Evolutionary conservation across 2,888 invertebrate species (phyloP).

Genomic region (Macaria notata): DNA sequence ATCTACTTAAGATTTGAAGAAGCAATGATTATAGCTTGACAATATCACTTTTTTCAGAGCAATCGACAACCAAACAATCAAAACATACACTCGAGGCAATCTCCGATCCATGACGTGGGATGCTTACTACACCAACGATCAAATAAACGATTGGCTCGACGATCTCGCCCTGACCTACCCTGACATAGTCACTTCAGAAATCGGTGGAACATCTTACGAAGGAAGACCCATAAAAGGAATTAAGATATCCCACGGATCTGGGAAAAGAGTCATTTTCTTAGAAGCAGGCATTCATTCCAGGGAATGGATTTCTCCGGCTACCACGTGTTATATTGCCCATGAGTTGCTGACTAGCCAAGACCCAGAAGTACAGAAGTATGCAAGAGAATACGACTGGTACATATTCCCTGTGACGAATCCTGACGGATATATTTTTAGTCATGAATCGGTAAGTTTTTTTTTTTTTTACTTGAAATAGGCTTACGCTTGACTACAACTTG

Average conservation of each 20-base stretch:
- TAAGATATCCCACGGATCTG: slow-evolving; percentile 55
- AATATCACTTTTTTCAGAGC: slow-evolving; percentile 47
- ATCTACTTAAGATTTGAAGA: too few relatives aligned
- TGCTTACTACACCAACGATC: slow-evolving; percentile 81
- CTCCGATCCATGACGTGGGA: slow-evolving; percentile 65
- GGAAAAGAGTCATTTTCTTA: slow-evolving; percentile 53
- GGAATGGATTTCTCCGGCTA: slow-evolving; percentile 88
- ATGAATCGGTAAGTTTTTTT: slow-evolving; percentile 78
- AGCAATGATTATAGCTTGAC: too few relatives aligned
- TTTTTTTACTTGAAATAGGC: neutral
- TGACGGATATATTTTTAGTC: slow-evolving; percentile 87
- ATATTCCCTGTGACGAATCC: slow-evolving; percentile 88
- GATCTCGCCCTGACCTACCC: slow-evolving; percentile 69
- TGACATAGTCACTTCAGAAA: slow-evolving; percentile 61
- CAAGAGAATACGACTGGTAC: slow-evolving; percentile 88
- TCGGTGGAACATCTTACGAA: slow-evolving; percentile 68
- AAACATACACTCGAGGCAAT: slow-evolving; percentile 40
- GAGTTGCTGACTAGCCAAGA: slow-evolving; percentile 84
- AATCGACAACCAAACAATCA: slow-evolving; percentile 67
- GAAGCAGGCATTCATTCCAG: slow-evolving; percentile 86
- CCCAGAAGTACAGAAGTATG: slow-evolving; percentile 74
- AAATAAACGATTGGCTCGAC: slow-evolving; percentile 83
- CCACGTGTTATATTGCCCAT: slow-evolving; percentile 86
- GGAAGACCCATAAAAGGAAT: slow-evolving; percentile 70
- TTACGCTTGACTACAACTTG: too few relatives aligned